Conservation (phyloP, 2,113 vertebrate species). For the Ahaetulla prasina region DNA sequence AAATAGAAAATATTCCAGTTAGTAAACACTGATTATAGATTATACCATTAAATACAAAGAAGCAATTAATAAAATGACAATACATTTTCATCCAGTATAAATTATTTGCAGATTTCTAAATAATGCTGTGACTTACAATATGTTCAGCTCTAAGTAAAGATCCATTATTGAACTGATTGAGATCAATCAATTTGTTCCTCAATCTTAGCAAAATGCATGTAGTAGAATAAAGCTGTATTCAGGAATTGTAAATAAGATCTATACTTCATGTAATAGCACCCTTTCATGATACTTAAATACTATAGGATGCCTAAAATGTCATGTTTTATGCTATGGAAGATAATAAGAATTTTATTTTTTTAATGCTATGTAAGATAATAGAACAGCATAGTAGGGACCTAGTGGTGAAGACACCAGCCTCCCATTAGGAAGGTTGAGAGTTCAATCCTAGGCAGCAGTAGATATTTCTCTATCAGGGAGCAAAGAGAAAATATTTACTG, state of each 20-base stretch:
- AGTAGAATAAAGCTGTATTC: background rate
- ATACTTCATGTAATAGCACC: background rate
- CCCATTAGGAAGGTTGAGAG: background rate
- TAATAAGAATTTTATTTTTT: background rate
- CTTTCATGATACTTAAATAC: background rate
- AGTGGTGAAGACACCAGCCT: background rate
- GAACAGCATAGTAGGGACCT: background rate
- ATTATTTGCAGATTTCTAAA: background rate
- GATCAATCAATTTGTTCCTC: background rate
- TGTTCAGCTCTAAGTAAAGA: background rate
- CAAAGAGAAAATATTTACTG: background rate
- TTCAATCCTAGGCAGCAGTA: background rate
- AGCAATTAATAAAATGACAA: background rate
- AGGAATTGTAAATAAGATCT: background rate
- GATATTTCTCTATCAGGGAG: background rate
- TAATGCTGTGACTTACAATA: background rate
- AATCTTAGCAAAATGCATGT: background rate
- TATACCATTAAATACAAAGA: background rate
- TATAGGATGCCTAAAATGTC: background rate
- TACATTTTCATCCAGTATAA: background rate
- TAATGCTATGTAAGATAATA: background rate
- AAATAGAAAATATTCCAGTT: background rate
- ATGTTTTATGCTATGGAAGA: background rate
- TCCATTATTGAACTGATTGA: conserved; percentile 2
- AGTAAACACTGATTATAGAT: background rate